phyloP scores from a whole-genome alignment of 2,797 vertebrate species.

The Pipistrellus kuhlii region DNA sequence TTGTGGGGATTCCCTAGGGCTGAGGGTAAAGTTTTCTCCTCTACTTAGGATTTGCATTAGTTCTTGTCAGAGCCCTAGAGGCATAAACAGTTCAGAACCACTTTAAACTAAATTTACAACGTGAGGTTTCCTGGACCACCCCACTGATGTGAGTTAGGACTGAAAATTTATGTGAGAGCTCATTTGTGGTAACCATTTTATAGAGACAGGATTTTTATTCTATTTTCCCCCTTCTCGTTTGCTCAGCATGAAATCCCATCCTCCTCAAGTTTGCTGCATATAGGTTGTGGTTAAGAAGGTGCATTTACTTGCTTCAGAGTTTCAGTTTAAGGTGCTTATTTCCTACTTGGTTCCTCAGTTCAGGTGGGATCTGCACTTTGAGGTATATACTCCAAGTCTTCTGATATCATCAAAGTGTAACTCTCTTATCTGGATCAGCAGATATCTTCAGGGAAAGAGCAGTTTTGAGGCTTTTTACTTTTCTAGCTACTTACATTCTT shows the following conservation, averaged over 20 bases:
- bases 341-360: neutral
- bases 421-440: slow-evolving; percentile 26
- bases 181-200: slow-evolving; percentile 26
- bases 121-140: slow-evolving; percentile 43
- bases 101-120: slow-evolving; percentile 42
- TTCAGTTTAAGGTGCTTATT: neutral
- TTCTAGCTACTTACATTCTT: slow-evolving; percentile 35
- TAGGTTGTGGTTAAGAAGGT: slow-evolving; percentile 17
- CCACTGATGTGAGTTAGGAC: slow-evolving; percentile 1
- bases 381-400: neutral
- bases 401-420: neutral
- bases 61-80: neutral
- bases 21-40: slow-evolving; percentile 7
- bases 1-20: neutral
- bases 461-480: neutral
- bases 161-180: neutral
- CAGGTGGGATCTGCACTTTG: neutral
- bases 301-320: neutral
- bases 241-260: neutral
- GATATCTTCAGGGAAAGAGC: neutral
- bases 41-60: slow-evolving; percentile 20
- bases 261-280: neutral
- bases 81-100: slow-evolving; percentile 1
- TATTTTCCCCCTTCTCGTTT: neutral
- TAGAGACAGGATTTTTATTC: neutral